These are phyloP conservation scores for Priocnemis perturbator DNA, from an alignment of 2,888 invertebrate genomes.

Conservation along the genomic window DNA sequence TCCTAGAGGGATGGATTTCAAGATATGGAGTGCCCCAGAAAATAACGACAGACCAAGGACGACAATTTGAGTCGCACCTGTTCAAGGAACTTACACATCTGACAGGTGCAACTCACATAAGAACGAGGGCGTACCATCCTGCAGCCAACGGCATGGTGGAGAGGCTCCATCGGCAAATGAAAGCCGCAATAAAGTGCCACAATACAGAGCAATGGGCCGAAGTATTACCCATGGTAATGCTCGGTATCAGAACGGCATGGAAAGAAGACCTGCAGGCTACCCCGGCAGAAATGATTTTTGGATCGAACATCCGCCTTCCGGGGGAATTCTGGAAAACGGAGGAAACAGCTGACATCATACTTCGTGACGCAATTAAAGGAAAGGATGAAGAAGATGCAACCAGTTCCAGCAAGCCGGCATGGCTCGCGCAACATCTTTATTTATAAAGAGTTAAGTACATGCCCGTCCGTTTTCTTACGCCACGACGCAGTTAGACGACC, in stretches of 20 bases:
- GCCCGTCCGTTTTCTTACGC: too few species aligned
- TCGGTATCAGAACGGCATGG: constrained; percentile 55
- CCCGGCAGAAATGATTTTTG: not conserved
- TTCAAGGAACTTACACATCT: constrained; percentile 45
- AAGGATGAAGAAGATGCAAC: too few species aligned
- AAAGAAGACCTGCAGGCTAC: constrained; percentile 55
- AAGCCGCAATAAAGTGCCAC: constrained; percentile 64
- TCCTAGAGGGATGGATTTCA: constrained; percentile 70
- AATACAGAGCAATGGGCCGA: constrained; percentile 50
- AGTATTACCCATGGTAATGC: constrained; percentile 57
- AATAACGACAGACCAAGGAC: constrained; percentile 63
- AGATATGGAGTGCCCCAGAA: constrained; percentile 68
- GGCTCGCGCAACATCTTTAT: too few species aligned
- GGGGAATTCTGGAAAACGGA: too few species aligned
- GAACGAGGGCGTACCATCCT: constrained; percentile 66
- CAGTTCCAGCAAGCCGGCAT: too few species aligned
- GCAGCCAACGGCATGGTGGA: constrained; percentile 71
- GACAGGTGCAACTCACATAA: constrained; percentile 40
- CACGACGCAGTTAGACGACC: too few species aligned
- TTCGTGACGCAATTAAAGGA: too few species aligned
- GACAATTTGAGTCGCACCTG: too few species aligned
- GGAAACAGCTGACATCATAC: too few species aligned
- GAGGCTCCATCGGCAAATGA: constrained; percentile 70
- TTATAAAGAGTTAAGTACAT: too few species aligned
- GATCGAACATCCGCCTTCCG: too few species aligned